A percentile compares a stretch with the other conserved stretches of the same genome.
Evolutionary conservation across 2,797 vertebrate genomes (phyloP).

Genomic region (Pempheris klunzingeri): DNA sequence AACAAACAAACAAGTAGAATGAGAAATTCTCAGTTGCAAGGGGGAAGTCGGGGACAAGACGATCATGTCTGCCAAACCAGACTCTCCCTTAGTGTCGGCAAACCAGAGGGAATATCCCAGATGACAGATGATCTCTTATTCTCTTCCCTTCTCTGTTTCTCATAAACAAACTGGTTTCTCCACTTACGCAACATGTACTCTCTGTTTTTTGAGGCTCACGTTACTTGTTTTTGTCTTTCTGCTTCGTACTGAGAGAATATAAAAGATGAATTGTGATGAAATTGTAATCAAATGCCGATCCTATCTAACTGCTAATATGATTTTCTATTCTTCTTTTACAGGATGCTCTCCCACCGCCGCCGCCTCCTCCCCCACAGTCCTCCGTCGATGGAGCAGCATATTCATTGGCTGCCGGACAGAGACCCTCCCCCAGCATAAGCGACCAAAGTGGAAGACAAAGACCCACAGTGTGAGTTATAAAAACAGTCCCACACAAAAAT

Average conservation of each 20-base stretch:
- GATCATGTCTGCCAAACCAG: constrained; percentile 60
- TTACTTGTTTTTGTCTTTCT: constrained; percentile 42
- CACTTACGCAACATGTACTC: constrained; percentile 39
- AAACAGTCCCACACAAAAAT: constrained; percentile 68
- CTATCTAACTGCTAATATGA: constrained; percentile 6
- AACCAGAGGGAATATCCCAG: constrained; percentile 65
- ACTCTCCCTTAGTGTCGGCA: constrained; percentile 53
- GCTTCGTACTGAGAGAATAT: constrained; percentile 22
- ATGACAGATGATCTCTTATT: constrained; percentile 72
- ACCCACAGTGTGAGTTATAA: constrained; percentile 95
- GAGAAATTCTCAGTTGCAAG: constrained; percentile 52
- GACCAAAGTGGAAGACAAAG: constrained; percentile 93
- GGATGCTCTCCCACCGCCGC: constrained; percentile 94
- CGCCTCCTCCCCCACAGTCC: constrained; percentile 92
- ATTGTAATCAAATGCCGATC: constrained; percentile 23
- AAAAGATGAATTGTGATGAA: constrained; percentile 8
- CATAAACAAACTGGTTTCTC: constrained; percentile 70
- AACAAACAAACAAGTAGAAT: constrained; percentile 79
- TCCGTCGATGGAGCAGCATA: constrained; percentile 85
- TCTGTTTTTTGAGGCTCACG: constrained; percentile 15
- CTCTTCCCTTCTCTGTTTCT: constrained; percentile 54
- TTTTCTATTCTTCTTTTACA: constrained; percentile 69
- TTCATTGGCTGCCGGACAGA: constrained; percentile 86
- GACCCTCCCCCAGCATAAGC: constrained; percentile 85
- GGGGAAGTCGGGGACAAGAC: constrained; percentile 59